Base-by-base conservation (phyloP, 2,888 invertebrate genomes). In the Cataglyphis livida region DNA sequence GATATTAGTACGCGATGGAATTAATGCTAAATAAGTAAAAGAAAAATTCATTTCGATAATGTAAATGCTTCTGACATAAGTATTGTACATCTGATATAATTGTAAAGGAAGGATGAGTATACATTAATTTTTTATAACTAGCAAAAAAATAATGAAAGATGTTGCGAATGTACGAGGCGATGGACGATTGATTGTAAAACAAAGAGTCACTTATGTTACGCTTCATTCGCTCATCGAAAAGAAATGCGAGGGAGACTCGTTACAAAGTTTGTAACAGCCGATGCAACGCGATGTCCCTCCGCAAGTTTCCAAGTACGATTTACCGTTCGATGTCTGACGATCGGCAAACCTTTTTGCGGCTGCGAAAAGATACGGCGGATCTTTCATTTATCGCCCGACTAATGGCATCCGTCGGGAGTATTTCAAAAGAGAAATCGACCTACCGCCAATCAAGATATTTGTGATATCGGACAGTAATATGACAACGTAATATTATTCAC, bases 261-360 rank as follows among this genome's bases (percentile, higher is more conserved):
- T 85, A 73, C 66, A 64, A 84, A 59, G 84, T 81, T 68, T 44
- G 44, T 44, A 38, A 81, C 70, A 35, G 76, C 41, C 76, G 78
- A 76, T 82, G 62, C 70, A 74, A 61, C 4, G 61, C 73, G 73
- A 41, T 73, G 73, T 76, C 86, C 83, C 86, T 84, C 79, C 78
- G 71, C 85, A 81, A 85, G 86, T 88, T 85, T 86, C 88, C 88
- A 88, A 87, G 87, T 87, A 85, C 87, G 84, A 88, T 89, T 88
- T 88, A 88, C 88, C 88, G 88, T 88, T 88, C 86, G 86, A 88
- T 88, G 82, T 78, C 79, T 85, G 85, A 66, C 75, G 78, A 71
- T 70, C 86, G 66, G n/a, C 48, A 12, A 54, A 32, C 7, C 15
- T 88, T 88, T 88, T 88, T 88, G 85, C 85, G 74, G 35, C 54